phyloP scores from a whole-genome alignment of 2,797 vertebrate genomes.

The Huso huso region DNA sequence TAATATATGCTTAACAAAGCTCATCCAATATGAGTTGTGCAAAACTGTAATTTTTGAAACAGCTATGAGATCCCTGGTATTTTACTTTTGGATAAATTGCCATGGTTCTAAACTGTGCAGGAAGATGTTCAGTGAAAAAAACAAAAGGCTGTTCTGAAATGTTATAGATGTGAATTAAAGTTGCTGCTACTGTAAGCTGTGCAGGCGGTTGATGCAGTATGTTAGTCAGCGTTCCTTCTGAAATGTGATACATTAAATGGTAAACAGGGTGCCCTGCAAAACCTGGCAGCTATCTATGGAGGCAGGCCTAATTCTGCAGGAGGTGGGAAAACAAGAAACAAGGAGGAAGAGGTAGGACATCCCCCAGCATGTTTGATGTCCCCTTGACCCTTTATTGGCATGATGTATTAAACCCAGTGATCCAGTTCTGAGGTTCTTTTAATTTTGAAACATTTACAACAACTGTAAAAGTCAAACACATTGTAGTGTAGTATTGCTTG shows the following conservation, averaged over 20 bases:
- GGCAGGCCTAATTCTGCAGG: constrained; percentile 72
- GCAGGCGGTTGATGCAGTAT: constrained; percentile 2
- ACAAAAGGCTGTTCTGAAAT: not conserved
- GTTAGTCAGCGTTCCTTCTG: constrained; percentile 44
- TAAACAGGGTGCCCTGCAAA: constrained; percentile 91
- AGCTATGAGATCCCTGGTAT: too few relatives aligned
- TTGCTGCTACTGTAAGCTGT: not conserved
- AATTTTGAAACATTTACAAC: too few relatives aligned
- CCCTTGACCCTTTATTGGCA: constrained; percentile 22
- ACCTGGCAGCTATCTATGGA: constrained; percentile 79
- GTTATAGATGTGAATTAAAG: not conserved
- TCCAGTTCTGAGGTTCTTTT: too few relatives aligned
- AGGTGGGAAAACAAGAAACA: constrained; percentile 86
- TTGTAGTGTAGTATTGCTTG: too few relatives aligned
- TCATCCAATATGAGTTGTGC: too few relatives aligned
- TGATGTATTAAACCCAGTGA: not conserved
- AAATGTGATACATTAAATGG: constrained; percentile 82
- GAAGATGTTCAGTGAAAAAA: too few relatives aligned
- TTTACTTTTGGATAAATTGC: too few relatives aligned
- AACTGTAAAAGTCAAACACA: too few relatives aligned
- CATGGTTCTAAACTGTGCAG: too few relatives aligned
- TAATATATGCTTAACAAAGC: too few relatives aligned
- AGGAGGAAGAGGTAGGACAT: constrained; percentile 93
- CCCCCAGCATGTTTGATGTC: constrained; percentile 53
- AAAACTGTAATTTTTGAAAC: too few relatives aligned